A percentile compares a stretch with the other conserved stretches of the same genome.
These are phyloP conservation scores for Cheirogaleus major DNA, from an alignment of 2,797 vertebrate genomes.

Conservation along the genomic window DNA sequence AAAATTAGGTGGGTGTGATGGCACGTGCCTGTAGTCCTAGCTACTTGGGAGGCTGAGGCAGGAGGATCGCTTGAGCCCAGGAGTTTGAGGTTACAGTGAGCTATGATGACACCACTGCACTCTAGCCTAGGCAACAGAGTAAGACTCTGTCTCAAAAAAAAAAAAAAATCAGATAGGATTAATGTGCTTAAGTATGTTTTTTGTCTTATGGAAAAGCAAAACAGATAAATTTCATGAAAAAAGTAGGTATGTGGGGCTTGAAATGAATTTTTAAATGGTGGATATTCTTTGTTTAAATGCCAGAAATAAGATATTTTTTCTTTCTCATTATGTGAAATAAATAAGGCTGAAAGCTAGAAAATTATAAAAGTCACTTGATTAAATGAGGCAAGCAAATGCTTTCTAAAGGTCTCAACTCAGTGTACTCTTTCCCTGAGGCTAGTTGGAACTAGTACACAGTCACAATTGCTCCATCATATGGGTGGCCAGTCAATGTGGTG, in stretches of 20 bases:
- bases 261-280: conserved; percentile 22
- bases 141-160: too few species aligned
- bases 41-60: too few species aligned
- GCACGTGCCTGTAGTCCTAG: too few species aligned
- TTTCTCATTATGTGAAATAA: conserved; percentile 66
- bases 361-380: conserved; percentile 65
- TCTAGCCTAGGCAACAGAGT: too few species aligned
- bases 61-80: too few species aligned
- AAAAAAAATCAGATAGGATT: neutral
- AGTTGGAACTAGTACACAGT: conserved; percentile 59
- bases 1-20: too few species aligned
- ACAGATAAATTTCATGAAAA: neutral
- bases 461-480: conserved; percentile 41
- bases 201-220: neutral
- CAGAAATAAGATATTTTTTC: conserved; percentile 35
- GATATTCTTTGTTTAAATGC: conserved; percentile 41
- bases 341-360: conserved; percentile 59
- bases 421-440: conserved; percentile 45
- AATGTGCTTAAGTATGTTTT: neutral
- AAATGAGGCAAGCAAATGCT: conserved; percentile 56
- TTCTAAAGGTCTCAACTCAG: conserved; percentile 56
- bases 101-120: too few species aligned
- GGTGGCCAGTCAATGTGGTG: conserved; percentile 32
- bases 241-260: neutral
- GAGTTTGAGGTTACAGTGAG: too few species aligned